These are phyloP conservation scores for Actenoides hombroni DNA, from an alignment of 2,113 vertebrate genomes.

Conservation along the genomic window DNA sequence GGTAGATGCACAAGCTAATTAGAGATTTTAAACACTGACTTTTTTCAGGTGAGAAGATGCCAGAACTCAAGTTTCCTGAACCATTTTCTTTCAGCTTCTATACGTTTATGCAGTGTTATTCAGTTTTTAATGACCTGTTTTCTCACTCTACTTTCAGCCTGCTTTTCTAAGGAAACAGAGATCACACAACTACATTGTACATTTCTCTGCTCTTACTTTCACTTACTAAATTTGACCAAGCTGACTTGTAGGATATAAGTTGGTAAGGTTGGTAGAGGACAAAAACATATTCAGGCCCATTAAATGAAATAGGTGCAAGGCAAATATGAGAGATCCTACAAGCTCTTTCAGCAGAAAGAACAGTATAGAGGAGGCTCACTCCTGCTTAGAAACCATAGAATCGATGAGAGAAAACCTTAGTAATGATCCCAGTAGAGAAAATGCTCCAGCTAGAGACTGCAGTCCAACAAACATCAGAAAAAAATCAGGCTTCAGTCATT, in stretches of 20 bases:
- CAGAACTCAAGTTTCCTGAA: neutral
- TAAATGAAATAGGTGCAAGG: neutral
- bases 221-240: neutral
- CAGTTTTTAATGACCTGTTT: neutral
- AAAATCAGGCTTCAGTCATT: neutral
- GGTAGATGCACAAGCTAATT: neutral
- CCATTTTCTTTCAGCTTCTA: neutral
- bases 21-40: neutral
- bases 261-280: neutral
- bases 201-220: neutral
- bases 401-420: neutral
- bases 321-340: neutral
- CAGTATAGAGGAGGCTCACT: neutral
- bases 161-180: neutral
- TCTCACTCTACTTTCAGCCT: neutral
- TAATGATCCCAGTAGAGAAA: neutral
- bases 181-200: neutral
- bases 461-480: neutral
- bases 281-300: neutral
- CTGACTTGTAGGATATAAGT: neutral
- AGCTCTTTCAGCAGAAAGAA: neutral
- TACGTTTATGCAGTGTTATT: fast-evolving
- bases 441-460: neutral
- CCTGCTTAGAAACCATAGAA: neutral
- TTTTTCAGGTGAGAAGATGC: neutral